Conservation (phyloP, 2,888 invertebrate genomes). For the Scaptomyza caliginosa region DNA sequence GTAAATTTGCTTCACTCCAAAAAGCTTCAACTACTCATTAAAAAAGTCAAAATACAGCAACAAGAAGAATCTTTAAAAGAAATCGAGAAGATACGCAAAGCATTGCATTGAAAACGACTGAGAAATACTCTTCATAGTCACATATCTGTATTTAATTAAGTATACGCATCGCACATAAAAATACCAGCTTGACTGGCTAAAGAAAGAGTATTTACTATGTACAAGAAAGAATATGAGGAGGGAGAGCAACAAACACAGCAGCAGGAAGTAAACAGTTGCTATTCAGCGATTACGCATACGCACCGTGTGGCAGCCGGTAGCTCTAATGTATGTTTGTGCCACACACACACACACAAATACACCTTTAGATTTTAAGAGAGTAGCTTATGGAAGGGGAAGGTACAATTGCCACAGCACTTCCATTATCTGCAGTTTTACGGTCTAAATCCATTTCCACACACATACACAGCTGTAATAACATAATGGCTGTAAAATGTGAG, state of each 20-base stretch:
- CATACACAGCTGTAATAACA: slow-evolving; percentile 62
- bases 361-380: too few species aligned
- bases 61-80: neutral
- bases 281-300: slow-evolving; percentile 68
- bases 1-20: slow-evolving; percentile 71
- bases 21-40: slow-evolving; percentile 74
- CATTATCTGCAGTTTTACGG: slow-evolving; percentile 77
- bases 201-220: too few species aligned
- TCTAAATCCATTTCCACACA: slow-evolving; percentile 70
- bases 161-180: neutral
- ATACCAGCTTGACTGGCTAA: too few species aligned
- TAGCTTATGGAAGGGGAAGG: too few species aligned
- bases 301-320: slow-evolving; percentile 29
- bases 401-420: slow-evolving; percentile 27
- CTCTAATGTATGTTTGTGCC: neutral
- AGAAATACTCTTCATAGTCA: slow-evolving; percentile 4
- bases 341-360: slow-evolving; percentile 11
- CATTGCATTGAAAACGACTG: neutral
- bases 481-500: slow-evolving; percentile 64
- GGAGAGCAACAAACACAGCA: slow-evolving; percentile 8
- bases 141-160: neutral
- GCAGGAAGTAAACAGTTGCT: slow-evolving; percentile 44
- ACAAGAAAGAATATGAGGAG: neutral
- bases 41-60: slow-evolving; percentile 32
- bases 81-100: too few species aligned